Base-by-base conservation (phyloP, 2,113 vertebrate species). In the Calcarius ornatus region DNA sequence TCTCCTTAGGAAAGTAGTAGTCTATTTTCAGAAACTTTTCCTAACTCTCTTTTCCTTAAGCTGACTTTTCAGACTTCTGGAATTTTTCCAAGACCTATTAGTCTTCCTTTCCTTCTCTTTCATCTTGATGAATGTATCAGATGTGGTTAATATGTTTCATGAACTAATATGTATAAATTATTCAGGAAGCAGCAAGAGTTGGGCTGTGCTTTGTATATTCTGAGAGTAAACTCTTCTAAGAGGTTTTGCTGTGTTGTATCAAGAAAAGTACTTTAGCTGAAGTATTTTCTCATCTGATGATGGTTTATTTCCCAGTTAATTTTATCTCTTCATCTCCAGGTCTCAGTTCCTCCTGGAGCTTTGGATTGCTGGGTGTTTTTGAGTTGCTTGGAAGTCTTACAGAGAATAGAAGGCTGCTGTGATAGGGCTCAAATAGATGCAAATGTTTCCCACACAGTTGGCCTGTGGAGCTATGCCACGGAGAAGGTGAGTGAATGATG, bases 321-420 rank as follows among this genome's bases (percentile, higher is more conserved):
- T 77, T 81, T 75, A 28, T 60, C 40, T 80, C 4, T 91, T 60
- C 20, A 24, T 81, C 45, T 90, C 69, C 83, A 99, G 99, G 99
- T 99, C 35, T 98, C 98, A 0, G 99, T 99, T 38, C 97, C 99
- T 16, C 98, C 98, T 5, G 99, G 99, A 16, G 99, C 99, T 6
- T 97, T 99, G 95, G 99, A 99, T 97, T 99, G 99, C 93, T 99
- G 99, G 99, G 99, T 99, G 53, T 99, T 99, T 83, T 98, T 99
- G 95, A 99, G 99, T 96, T 99, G 99, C 79, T 95, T 99, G 97
- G 99, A 99, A 97, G 99, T 99, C 91, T 96, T 99, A 80, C 99
- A 99, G 97, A 98, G 99, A 94, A 99, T 99, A 69, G 99, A 99
- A 94, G 98, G 99, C 73, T 99, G 99, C 93, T 99, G 99, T 59